A percentile compares a stretch with the other conserved stretches of the same genome.
phyloP scores from a whole-genome alignment of 2,888 invertebrate species.

The Acrocyrtus sp. region DNA sequence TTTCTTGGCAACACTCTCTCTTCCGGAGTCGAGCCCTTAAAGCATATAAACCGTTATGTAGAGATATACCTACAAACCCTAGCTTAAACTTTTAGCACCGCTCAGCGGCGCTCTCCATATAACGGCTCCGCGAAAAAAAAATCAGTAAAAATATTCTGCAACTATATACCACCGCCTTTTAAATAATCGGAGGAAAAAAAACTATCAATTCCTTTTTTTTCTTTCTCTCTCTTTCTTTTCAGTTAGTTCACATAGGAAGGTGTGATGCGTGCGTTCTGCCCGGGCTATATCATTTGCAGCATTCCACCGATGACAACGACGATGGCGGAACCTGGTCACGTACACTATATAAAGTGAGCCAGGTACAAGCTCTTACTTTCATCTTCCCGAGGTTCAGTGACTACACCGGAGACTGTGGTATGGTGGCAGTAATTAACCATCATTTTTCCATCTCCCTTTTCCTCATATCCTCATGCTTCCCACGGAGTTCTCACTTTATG shows the following conservation, averaged over 20 bases:
- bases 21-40: not conserved
- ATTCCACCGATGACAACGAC: slow-evolving; percentile 9
- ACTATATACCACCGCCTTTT: not conserved
- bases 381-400: too few species aligned
- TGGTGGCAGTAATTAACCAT: slow-evolving; percentile 40
- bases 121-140: not conserved
- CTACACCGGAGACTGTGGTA: slow-evolving; percentile 4
- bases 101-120: too few species aligned
- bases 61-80: too few species aligned
- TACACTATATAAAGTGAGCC: slow-evolving; percentile 9
- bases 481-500: not conserved
- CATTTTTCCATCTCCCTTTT: slow-evolving; percentile 11
- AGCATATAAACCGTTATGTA: too few species aligned
- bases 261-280: too few species aligned
- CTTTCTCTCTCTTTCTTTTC: too few species aligned
- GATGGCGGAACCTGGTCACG: slow-evolving; percentile 31
- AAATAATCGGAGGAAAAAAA: not conserved
- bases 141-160: not conserved
- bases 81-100: too few species aligned
- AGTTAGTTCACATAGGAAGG: not conserved
- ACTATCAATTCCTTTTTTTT: not conserved
- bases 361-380: slow-evolving; percentile 12
- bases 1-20: not conserved
- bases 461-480: not conserved
- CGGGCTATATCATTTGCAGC: not conserved